These are phyloP conservation scores for Coptotermes formosanus DNA, from an alignment of 1,140 invertebrate genomes.

Conservation along the genomic window DNA sequence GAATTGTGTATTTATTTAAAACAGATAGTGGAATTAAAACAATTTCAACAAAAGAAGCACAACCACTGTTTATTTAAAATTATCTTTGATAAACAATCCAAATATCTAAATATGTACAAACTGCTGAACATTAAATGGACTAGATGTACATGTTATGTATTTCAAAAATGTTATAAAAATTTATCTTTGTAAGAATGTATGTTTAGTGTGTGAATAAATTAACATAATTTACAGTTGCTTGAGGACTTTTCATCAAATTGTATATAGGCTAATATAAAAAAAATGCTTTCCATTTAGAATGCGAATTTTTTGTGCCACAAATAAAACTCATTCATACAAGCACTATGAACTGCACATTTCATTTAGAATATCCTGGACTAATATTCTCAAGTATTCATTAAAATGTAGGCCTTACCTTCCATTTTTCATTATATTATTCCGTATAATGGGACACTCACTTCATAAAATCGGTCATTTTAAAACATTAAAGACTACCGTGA, in stretches of 20 bases:
- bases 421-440: background rate
- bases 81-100: background rate
- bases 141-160: background rate
- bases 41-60: constrained; percentile 2
- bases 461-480: too few relatives aligned
- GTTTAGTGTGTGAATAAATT: constrained; percentile 15
- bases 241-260: background rate
- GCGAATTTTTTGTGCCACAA: background rate
- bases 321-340: background rate
- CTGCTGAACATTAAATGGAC: background rate
- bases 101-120: background rate
- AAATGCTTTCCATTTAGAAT: background rate
- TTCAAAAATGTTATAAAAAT: background rate
- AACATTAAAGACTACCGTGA: too few relatives aligned
- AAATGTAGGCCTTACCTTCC: background rate
- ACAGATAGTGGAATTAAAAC: background rate
- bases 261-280: background rate
- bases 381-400: background rate
- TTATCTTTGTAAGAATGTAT: background rate
- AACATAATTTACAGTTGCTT: background rate
- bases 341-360: background rate
- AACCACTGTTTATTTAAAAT: constrained; percentile 12
- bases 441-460: too few relatives aligned
- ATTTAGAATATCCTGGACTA: constrained; percentile 12
- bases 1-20: too few relatives aligned